Percentiles rank a stretch among this genome's conserved stretches.
These are phyloP conservation scores for Pseudochirops cupreus DNA, from an alignment of 2,797 vertebrate species.

Conservation along the genomic window DNA sequence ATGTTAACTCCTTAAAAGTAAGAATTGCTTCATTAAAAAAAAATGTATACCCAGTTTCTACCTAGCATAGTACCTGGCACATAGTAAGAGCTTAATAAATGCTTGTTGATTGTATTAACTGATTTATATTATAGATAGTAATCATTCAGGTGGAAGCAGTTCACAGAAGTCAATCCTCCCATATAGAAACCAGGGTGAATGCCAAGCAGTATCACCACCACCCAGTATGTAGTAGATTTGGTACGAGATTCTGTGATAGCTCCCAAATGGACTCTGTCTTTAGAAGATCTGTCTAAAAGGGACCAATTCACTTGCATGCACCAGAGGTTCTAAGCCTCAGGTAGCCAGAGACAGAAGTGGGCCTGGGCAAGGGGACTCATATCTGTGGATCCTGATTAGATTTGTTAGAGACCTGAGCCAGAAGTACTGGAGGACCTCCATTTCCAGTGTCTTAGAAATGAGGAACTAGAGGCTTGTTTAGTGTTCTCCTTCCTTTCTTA, in stretches of 20 bases:
- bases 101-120: neutral
- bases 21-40: neutral
- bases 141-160: neutral
- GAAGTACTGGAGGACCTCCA: neutral
- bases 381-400: neutral
- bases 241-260: neutral
- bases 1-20: neutral
- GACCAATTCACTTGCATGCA: too few species aligned
- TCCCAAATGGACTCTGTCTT: neutral
- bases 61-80: neutral
- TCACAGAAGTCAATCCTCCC: neutral
- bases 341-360: neutral
- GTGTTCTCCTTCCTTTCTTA: neutral
- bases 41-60: neutral
- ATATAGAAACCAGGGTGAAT: neutral
- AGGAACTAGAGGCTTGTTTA: neutral
- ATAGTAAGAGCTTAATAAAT: neutral
- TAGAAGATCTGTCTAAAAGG: neutral
- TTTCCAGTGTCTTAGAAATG: neutral
- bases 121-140: neutral
- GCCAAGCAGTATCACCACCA: neutral
- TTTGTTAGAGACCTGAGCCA: neutral
- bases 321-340: too few species aligned
- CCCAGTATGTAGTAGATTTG: neutral
- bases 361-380: neutral